These are phyloP conservation scores for Abrostola triplasia DNA, from an alignment of 2,888 invertebrate genomes.

Conservation along the genomic window DNA sequence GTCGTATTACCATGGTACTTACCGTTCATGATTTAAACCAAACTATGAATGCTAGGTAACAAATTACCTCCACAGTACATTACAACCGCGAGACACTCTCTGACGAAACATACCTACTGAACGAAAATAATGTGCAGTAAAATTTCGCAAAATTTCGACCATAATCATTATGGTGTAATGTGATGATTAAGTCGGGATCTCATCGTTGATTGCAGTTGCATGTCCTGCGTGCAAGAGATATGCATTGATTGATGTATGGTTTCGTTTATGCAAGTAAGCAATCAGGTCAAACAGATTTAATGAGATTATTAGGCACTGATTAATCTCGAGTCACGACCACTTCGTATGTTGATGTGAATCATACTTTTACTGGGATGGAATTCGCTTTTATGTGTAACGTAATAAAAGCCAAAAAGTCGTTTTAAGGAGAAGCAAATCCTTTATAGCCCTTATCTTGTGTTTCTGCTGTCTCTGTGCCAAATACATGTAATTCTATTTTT, in stretches of 20 bases:
- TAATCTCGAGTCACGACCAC: background rate
- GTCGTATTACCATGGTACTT: no score
- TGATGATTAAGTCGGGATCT: constrained; percentile 34
- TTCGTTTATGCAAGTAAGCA: constrained; percentile 7
- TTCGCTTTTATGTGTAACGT: no score
- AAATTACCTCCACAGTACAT: constrained; percentile 38
- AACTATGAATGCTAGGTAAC: constrained; percentile 32
- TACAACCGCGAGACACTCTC: constrained; percentile 59
- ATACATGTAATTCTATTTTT: no score
- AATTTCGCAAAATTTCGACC: constrained; percentile 49
- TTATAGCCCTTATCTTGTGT: no score
- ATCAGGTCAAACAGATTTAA: background rate
- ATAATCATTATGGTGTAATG: constrained; percentile 33
- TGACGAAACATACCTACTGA: constrained; percentile 46
- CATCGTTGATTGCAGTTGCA: constrained; percentile 27
- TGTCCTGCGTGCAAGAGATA: constrained; percentile 25
- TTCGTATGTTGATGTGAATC: background rate
- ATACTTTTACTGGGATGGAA: no score
- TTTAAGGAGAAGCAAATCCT: no score
- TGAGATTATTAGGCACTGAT: background rate
- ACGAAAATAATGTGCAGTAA: constrained; percentile 45
- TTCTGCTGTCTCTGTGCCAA: no score
- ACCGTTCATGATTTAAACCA: constrained; percentile 4
- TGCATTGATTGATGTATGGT: constrained; percentile 32
- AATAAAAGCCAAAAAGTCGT: no score